Percentiles rank a stretch among this genome's conserved stretches.
Evolutionary conservation across 2,113 vertebrate genomes (phyloP).

Genomic region (Antidorcas marsupialis): DNA sequence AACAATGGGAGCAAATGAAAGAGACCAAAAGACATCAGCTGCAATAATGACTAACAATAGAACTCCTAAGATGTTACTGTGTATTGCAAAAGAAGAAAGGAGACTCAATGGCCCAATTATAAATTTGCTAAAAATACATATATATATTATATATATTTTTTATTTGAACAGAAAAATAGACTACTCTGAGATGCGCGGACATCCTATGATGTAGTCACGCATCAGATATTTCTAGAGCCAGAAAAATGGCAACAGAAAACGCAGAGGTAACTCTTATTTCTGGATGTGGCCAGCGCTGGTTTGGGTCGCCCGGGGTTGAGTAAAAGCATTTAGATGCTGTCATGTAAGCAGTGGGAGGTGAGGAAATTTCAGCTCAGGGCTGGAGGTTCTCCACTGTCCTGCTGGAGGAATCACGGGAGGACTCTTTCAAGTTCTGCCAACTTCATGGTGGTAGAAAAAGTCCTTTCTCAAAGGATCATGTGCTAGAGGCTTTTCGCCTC

Average conservation of each 20-base stretch:
- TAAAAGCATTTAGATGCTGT: constrained; percentile 12
- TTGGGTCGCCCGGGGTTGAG: constrained; percentile 57
- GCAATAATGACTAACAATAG: constrained; percentile 65
- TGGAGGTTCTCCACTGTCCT: not conserved
- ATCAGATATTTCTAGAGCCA: constrained; percentile 80
- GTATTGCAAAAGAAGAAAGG: constrained; percentile 81
- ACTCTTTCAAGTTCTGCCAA: not conserved
- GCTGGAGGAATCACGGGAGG: not conserved
- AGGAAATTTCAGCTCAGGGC: not conserved
- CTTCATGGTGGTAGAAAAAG: not conserved
- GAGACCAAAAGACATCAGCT: constrained; percentile 61
- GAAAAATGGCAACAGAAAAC: constrained; percentile 78
- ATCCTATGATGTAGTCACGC: constrained; percentile 69
- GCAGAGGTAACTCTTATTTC: constrained; percentile 77
- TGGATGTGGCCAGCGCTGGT: constrained; percentile 70
- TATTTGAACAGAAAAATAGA: constrained; percentile 85
- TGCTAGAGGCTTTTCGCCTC: not conserved
- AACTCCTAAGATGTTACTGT: constrained; percentile 77
- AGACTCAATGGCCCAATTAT: constrained; percentile 80
- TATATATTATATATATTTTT: constrained; percentile 74
- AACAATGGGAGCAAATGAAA: constrained; percentile 37
- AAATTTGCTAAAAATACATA: constrained; percentile 84
- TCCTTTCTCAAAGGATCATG: not conserved
- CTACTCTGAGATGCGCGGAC: constrained; percentile 80
- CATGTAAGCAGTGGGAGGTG: not conserved